Conservation (phyloP, 2,113 vertebrate species). For the Tor tambroides region DNA sequence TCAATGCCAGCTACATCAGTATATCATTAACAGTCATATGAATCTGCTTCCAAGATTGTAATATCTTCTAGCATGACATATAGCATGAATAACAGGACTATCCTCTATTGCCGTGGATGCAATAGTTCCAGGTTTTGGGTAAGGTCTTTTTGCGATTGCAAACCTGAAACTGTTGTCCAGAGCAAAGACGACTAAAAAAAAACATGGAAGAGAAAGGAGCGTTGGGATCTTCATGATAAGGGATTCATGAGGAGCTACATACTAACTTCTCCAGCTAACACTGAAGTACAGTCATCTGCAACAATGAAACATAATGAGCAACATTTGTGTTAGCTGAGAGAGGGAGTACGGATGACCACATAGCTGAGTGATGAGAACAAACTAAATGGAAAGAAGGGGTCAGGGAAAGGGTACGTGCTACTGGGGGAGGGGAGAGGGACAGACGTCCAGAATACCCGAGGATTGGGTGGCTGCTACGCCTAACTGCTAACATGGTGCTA, state of each 20-base stretch:
- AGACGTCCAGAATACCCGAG: not conserved
- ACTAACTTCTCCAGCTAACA: slow-evolving; percentile 54
- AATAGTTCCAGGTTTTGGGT: slow-evolving; percentile 46
- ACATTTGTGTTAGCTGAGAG: slow-evolving; percentile 47
- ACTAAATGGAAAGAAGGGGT: slow-evolving; percentile 27
- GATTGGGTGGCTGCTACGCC: slow-evolving; percentile 9
- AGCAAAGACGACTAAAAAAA: slow-evolving; percentile 37
- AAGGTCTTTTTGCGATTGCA: too few species aligned
- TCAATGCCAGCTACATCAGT: slow-evolving; percentile 89
- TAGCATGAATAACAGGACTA: slow-evolving; percentile 20
- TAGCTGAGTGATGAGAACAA: slow-evolving; percentile 40
- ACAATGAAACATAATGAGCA: slow-evolving; percentile 38
- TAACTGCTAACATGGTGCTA: slow-evolving; percentile 15
- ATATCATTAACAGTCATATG: slow-evolving; percentile 79
- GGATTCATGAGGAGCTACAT: slow-evolving; percentile 39
- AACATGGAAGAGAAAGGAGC: slow-evolving; percentile 38
- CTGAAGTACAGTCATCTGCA: slow-evolving; percentile 1
- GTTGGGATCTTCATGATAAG: slow-evolving; percentile 41
- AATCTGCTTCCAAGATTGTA: slow-evolving; percentile 64
- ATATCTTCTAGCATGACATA: slow-evolving; percentile 45
- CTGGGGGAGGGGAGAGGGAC: slow-evolving; percentile 9
- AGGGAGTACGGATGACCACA: slow-evolving; percentile 51
- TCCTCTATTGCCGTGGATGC: slow-evolving; percentile 15
- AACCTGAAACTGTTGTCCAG: slow-evolving; percentile 50
- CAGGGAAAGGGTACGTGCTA: slow-evolving; percentile 14